phyloP scores from a whole-genome alignment of 2,113 vertebrate species.

The Nematolebias whitei region DNA sequence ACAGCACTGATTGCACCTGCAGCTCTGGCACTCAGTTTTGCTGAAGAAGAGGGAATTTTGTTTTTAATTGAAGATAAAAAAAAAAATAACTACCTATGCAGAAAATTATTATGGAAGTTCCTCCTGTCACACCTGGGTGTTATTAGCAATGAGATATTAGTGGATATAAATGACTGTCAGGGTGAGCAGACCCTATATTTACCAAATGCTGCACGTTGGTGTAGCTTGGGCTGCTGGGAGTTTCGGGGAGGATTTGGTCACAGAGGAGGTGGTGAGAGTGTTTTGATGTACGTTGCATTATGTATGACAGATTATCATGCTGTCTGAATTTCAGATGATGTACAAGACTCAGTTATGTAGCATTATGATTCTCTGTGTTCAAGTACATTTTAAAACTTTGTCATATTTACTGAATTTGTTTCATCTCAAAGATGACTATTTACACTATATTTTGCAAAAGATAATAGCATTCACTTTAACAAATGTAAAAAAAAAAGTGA shows the following conservation, averaged over 20 bases:
- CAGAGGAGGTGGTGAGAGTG: not conserved
- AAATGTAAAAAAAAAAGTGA: no score
- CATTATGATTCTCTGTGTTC: not conserved
- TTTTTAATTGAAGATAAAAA: constrained; percentile 16
- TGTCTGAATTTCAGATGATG: not conserved
- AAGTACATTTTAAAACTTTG: not conserved
- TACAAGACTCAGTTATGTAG: not conserved
- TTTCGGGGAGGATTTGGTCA: not conserved
- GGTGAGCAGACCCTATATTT: constrained; percentile 18
- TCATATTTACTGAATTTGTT: not conserved
- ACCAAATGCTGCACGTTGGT: constrained; percentile 4
- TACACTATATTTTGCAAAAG: no score
- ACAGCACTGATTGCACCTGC: constrained; percentile 77
- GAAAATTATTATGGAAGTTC: constrained; percentile 22
- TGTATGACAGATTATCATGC: not conserved
- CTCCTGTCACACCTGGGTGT: constrained; percentile 48
- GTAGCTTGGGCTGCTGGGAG: not conserved
- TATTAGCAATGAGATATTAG: constrained; percentile 15
- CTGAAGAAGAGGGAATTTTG: constrained; percentile 47
- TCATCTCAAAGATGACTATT: no score
- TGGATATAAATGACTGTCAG: not conserved
- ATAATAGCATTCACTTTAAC: no score
- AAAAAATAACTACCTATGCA: constrained; percentile 35
- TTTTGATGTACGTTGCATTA: not conserved
- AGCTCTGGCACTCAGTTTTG: constrained; percentile 50